These are phyloP conservation scores for Drosophila kuntzei DNA, from an alignment of 2,888 invertebrate species.

Conservation along the genomic window DNA sequence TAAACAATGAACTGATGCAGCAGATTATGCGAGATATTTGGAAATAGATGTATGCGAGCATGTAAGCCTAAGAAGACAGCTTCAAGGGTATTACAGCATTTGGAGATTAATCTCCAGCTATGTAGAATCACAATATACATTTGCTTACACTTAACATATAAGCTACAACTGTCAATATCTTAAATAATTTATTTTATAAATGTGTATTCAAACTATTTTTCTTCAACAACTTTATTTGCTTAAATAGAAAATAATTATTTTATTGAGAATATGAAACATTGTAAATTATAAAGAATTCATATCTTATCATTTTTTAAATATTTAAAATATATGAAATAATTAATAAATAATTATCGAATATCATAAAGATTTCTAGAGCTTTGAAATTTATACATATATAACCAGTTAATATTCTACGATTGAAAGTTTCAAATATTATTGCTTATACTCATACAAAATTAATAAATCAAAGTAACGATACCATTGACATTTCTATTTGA, in stretches of 20 bases:
- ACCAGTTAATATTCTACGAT: too few relatives aligned
- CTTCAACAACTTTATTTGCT: too few relatives aligned
- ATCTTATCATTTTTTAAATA: too few relatives aligned
- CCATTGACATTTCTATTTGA: neutral
- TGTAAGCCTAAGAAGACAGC: constrained; percentile 36
- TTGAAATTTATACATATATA: too few relatives aligned
- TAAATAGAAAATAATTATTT: too few relatives aligned
- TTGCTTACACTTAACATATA: neutral
- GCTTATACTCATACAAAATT: too few relatives aligned
- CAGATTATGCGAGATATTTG: constrained; percentile 39
- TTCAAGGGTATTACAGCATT: constrained; percentile 55
- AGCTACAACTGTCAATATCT: neutral
- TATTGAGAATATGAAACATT: too few relatives aligned
- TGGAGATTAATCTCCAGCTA: constrained; percentile 23
- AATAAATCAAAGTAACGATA: neutral
- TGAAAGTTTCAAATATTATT: neutral
- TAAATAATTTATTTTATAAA: neutral
- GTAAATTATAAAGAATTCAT: too few relatives aligned
- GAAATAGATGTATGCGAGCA: constrained; percentile 15
- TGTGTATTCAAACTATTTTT: too few relatives aligned
- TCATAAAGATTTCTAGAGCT: too few relatives aligned
- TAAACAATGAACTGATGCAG: constrained; percentile 50
- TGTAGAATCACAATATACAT: constrained; percentile 27
- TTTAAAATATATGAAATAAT: too few relatives aligned
- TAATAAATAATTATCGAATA: too few relatives aligned